Conservation (phyloP, 64 coral and sea anemone genomes). For the Acropora yongei region DNA sequence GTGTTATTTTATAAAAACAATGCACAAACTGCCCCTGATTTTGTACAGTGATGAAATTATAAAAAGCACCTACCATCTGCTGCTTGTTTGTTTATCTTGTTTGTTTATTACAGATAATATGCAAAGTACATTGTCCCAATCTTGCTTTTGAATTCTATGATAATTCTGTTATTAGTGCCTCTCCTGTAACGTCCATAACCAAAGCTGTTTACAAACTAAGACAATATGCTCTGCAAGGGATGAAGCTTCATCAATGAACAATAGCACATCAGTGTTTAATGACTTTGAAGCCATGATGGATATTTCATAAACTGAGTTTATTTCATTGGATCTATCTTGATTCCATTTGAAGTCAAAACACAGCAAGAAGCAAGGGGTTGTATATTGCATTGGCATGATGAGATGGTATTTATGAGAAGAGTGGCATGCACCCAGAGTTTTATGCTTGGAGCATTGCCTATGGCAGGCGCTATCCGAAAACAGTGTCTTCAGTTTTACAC, state of each 20-base stretch:
- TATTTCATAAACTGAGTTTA: not conserved
- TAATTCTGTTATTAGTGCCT: not conserved
- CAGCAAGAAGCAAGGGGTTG: not conserved
- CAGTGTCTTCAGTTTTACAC: no score
- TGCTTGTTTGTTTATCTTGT: not conserved
- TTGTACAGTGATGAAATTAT: no score
- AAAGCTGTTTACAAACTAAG: not conserved
- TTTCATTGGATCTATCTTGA: not conserved
- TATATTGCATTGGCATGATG: no score
- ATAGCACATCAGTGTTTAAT: not conserved
- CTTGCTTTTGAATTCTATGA: not conserved
- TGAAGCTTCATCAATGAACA: not conserved
- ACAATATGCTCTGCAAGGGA: not conserved
- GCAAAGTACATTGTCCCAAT: conserved; percentile 24
- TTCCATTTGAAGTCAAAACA: not conserved
- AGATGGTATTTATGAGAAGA: no score
- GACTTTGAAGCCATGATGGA: not conserved
- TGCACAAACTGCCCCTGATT: no score
- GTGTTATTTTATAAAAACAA: no score
- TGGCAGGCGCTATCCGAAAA: no score
- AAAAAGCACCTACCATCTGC: no score
- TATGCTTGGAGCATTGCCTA: no score
- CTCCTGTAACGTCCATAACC: not conserved
- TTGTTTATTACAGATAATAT: conserved; percentile 2
- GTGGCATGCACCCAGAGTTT: no score